Percentiles rank a stretch among this genome's conserved stretches.
These are phyloP conservation scores for Ammodytes dubius DNA, from an alignment of 2,113 vertebrate species.

Conservation along the genomic window DNA sequence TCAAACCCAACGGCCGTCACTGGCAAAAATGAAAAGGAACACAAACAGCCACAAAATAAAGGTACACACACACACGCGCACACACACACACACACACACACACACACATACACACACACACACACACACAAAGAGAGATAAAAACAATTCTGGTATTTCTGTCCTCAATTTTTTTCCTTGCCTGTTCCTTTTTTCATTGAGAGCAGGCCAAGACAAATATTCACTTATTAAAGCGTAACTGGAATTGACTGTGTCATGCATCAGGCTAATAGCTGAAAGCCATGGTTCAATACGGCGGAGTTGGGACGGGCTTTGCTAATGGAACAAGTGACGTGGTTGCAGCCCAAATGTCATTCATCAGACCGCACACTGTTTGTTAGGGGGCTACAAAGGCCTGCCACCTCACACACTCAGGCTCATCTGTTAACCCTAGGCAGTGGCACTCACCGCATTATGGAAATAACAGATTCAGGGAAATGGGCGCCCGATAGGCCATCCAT, in stretches of 20 bases:
- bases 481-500: slow-evolving; percentile 80
- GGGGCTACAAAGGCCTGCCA: slow-evolving; percentile 92
- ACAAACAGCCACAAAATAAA: slow-evolving; percentile 33
- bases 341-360: slow-evolving; percentile 95
- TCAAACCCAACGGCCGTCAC: slow-evolving; percentile 24
- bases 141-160: slow-evolving; percentile 81
- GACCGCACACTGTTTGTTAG: slow-evolving; percentile 92
- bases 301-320: slow-evolving; percentile 96
- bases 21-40: slow-evolving; percentile 53
- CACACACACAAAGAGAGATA: slow-evolving; percentile 72
- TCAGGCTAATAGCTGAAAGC: slow-evolving; percentile 95
- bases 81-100: slow-evolving; percentile 75
- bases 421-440: slow-evolving; percentile 90
- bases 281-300: slow-evolving; percentile 96
- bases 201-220: slow-evolving; percentile 89
- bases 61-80: slow-evolving; percentile 10
- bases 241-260: slow-evolving; percentile 97
- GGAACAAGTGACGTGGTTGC: slow-evolving; percentile 97
- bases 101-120: slow-evolving; percentile 66
- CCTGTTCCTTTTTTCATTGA: slow-evolving; percentile 62
- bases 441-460: slow-evolving; percentile 87
- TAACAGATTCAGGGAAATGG: slow-evolving; percentile 84
- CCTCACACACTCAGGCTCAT: slow-evolving; percentile 91
- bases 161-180: slow-evolving; percentile 56
- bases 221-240: slow-evolving; percentile 97